Conservation (phyloP, 1,140 invertebrate species). For the Teleopsis dalmanni region DNA sequence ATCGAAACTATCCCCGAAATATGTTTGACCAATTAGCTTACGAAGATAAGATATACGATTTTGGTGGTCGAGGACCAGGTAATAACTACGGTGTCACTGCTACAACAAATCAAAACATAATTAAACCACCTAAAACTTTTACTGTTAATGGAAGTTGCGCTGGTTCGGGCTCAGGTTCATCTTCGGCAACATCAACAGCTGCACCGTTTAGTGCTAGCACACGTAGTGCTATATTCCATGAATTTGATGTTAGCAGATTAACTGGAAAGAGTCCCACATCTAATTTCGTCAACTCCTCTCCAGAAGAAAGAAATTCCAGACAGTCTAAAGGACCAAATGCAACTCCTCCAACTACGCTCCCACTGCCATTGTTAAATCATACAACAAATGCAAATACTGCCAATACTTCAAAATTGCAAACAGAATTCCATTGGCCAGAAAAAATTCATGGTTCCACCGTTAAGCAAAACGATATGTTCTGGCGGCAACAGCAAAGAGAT, state of each 20-base stretch:
- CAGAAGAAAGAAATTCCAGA: background rate
- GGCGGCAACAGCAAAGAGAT: slow-evolving; percentile 29
- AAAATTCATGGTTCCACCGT: slow-evolving; percentile 42
- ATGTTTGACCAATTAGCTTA: slow-evolving; percentile 34
- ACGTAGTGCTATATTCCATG: slow-evolving; percentile 19
- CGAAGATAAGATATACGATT: slow-evolving; percentile 40
- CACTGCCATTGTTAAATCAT: slow-evolving; percentile 2
- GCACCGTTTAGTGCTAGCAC: slow-evolving; percentile 14
- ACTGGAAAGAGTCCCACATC: slow-evolving; percentile 46
- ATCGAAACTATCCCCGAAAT: background rate
- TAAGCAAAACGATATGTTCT: slow-evolving; percentile 40
- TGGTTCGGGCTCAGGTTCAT: slow-evolving; percentile 25
- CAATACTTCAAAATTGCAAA: background rate
- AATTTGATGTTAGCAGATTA: slow-evolving; percentile 42
- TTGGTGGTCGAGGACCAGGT: slow-evolving; percentile 38
- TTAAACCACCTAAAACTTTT: slow-evolving; percentile 7
- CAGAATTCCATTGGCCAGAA: slow-evolving; percentile 42
- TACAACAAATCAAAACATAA: slow-evolving; percentile 1
- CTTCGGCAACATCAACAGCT: slow-evolving; percentile 32
- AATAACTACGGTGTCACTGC: slow-evolving; percentile 26
- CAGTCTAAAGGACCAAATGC: background rate
- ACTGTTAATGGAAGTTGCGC: slow-evolving; percentile 6
- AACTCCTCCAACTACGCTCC: slow-evolving; percentile 10
- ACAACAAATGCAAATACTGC: background rate
- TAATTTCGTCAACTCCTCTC: slow-evolving; percentile 21